Base-by-base conservation (phyloP, 2,113 vertebrate genomes). In the Micronycteris hirsuta region DNA sequence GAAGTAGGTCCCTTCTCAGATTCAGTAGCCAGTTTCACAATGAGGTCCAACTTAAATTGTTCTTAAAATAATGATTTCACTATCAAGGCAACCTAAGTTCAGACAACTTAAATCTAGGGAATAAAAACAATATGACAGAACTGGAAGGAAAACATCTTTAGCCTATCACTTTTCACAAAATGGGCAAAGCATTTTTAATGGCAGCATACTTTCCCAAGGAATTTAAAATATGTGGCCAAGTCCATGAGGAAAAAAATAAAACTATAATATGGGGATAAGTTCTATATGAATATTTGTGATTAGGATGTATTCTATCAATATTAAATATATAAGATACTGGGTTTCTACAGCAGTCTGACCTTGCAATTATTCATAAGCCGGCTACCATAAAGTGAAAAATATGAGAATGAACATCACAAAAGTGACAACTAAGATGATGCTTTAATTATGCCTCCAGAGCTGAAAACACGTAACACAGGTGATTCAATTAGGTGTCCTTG, bases 41-140 rank as follows among this genome's bases (percentile, higher is more conserved):
- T 20, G 45, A 98, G 68, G 94, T 96, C 95, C 83, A 80, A 92
- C 95, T 94, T 94, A 91, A 97, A 94, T 68, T 89, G 86, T 89
- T 96, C 96, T 96, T 91, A 96, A 97, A 97, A 96, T 95, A 97
- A 97, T 77, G 70, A 95, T 89, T 83, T 86, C 24, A 24, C 74
- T 95, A 89, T 54, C 89, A 77, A 91, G 86, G 52, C 98, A 98
- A 95, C 0, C 3, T 93, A 98, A 96, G 80, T 94, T 3, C 7
- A 97, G 97, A 89, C 94, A 97, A 92, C 95, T 98, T 97, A 98
- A 97, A 98, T 97, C 96, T 96, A 96, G 41, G 49, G 96, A 97
- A 97, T 33, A 91, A 68, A 94, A 95, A 93, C 95, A 58, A 89
- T 71, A 93, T 20, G 92, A 86, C 49, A 71, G 81, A 93, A 41